Percentiles rank a stretch among this genome's conserved stretches.
phyloP scores from a whole-genome alignment of 2,113 vertebrate genomes.

The Ursus arctos region DNA sequence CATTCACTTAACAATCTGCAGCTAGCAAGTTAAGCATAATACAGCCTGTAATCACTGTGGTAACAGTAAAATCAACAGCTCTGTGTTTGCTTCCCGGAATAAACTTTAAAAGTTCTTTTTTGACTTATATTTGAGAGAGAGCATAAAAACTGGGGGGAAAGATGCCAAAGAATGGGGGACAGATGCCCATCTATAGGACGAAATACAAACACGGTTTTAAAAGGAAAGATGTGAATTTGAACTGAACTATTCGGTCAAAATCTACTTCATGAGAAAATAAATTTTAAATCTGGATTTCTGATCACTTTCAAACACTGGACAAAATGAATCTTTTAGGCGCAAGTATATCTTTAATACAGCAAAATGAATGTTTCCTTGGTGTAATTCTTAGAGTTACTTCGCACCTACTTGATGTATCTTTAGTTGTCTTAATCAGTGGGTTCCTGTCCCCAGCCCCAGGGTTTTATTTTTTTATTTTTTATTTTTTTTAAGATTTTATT shows the following conservation, averaged over 20 bases:
- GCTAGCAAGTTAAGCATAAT: not conserved
- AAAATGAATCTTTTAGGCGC: not conserved
- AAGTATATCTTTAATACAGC: not conserved
- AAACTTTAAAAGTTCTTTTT: not conserved
- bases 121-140: conserved; percentile 21
- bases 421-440: not conserved
- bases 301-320: not conserved
- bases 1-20: conserved; percentile 38
- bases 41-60: conserved; percentile 4
- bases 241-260: conserved; percentile 22
- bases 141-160: not conserved
- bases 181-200: not conserved
- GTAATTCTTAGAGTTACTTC: not conserved
- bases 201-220: not conserved
- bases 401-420: not conserved
- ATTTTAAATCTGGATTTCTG: conserved; percentile 4
- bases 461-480: not conserved
- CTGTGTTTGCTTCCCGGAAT: conserved; percentile 22
- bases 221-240: conserved; percentile 13
- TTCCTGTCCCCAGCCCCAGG: not conserved
- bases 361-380: not conserved
- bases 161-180: not conserved
- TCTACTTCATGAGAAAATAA: not conserved
- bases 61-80: conserved; percentile 20
- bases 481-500: too few species aligned